phyloP scores from a whole-genome alignment of 2,113 vertebrate genomes.

The Rhagologus leucostigma region DNA sequence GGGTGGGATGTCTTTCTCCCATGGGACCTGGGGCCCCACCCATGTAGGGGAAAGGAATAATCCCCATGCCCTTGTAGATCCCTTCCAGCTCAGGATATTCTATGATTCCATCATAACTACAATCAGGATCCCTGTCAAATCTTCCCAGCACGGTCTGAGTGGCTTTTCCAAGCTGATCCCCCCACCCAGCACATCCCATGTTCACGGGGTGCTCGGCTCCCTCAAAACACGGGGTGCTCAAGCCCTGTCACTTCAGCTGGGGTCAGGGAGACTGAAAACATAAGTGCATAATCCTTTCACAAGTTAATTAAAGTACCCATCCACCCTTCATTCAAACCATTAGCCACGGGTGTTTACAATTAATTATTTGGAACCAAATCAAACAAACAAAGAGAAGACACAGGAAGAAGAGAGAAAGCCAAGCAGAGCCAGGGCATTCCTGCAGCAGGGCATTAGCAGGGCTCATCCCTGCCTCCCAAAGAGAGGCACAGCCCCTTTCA shows the following conservation, averaged over 20 bases:
- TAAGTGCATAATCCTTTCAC: constrained; percentile 37
- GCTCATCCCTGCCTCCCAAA: not conserved
- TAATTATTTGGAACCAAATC: constrained; percentile 57
- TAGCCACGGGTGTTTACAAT: constrained; percentile 25
- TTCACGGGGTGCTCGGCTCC: not conserved
- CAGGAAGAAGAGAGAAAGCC: not conserved
- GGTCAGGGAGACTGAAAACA: not conserved
- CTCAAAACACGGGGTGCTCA: not conserved
- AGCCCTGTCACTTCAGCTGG: not conserved
- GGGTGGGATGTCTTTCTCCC: not conserved
- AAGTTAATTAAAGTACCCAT: constrained; percentile 44
- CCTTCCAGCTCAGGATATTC: not conserved
- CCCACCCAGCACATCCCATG: accelerated
- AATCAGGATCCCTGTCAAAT: not conserved
- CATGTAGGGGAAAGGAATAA: not conserved
- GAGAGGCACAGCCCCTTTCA: not conserved
- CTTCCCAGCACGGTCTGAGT: accelerated
- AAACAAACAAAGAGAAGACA: constrained; percentile 33
- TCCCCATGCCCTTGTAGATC: accelerated
- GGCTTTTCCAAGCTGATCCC: not conserved
- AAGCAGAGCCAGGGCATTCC: not conserved
- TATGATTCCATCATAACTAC: not conserved
- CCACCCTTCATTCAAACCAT: constrained; percentile 34
- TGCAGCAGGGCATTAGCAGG: not conserved
- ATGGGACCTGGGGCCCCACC: not conserved